phyloP scores from a whole-genome alignment of 2,797 vertebrate genomes.

The Poecile montanus region DNA sequence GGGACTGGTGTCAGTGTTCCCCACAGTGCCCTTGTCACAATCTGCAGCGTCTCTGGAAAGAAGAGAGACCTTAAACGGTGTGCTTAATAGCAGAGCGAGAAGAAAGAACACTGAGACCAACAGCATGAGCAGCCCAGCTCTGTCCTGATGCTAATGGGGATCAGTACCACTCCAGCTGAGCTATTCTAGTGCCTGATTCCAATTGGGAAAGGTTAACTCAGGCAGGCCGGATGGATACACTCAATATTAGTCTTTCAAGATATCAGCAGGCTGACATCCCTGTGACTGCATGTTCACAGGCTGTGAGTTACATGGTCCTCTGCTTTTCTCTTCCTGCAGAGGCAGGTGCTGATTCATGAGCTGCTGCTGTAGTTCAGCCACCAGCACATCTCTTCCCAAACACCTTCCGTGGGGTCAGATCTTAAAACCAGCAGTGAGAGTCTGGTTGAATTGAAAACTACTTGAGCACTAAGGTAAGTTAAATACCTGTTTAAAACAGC shows the following conservation, averaged over 20 bases:
- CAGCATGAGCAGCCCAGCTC: not conserved
- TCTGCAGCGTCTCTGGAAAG: not conserved
- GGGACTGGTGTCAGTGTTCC: not conserved
- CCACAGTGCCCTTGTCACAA: rapidly evolving
- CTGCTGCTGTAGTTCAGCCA: not conserved
- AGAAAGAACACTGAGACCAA: not conserved
- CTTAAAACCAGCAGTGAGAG: not conserved
- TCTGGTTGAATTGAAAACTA: not conserved
- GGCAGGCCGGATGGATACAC: not conserved
- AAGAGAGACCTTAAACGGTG: not conserved
- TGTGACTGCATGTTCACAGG: not conserved
- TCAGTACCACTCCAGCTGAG: not conserved
- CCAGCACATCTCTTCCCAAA: not conserved
- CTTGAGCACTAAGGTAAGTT: not conserved
- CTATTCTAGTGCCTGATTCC: not conserved
- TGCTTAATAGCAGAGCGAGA: not conserved
- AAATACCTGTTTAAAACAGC: not conserved
- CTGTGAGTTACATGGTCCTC: not conserved
- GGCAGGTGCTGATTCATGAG: not conserved
- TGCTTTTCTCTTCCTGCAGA: not conserved
- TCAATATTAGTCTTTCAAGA: not conserved
- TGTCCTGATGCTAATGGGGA: not conserved
- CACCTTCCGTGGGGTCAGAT: not conserved
- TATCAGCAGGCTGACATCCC: not conserved
- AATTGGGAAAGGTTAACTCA: not conserved